These are phyloP conservation scores for Myotis planiceps DNA, from an alignment of 2,797 vertebrate species.

Conservation along the genomic window DNA sequence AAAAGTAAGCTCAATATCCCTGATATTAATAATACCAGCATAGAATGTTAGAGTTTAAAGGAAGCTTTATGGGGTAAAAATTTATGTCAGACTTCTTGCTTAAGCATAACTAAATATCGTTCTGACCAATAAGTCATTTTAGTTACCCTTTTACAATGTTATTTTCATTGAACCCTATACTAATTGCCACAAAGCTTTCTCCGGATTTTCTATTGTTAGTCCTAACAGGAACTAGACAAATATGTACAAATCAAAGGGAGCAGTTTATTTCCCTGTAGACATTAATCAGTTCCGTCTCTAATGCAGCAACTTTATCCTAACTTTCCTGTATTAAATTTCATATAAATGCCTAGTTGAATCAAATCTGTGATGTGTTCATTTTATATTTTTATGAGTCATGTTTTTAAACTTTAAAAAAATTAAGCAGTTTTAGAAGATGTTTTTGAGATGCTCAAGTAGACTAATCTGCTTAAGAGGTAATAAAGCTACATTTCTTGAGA, in stretches of 20 bases:
- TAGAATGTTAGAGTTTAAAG: not conserved
- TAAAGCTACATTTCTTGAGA: not conserved
- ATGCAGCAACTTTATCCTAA: not conserved
- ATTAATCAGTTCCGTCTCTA: conserved; percentile 5
- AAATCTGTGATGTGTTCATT: not conserved
- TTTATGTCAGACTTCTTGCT: not conserved
- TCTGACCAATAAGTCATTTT: not conserved
- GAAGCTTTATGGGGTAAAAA: not conserved
- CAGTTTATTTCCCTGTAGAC: conserved; percentile 10
- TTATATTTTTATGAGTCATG: not conserved
- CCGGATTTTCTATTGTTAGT: not conserved
- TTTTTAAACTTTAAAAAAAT: not conserved
- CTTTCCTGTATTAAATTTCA: conserved; percentile 2
- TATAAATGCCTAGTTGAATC: not conserved
- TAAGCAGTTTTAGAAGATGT: not conserved
- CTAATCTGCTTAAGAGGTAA: not conserved
- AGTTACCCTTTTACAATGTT: not conserved
- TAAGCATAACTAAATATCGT: not conserved
- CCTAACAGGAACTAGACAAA: not conserved
- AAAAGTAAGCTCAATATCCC: not conserved
- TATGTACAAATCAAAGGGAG: not conserved
- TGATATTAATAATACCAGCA: not conserved
- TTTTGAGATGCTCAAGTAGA: not conserved
- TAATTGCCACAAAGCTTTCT: conserved; percentile 1
- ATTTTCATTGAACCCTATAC: not conserved